A percentile compares a stretch with the other conserved stretches of the same genome.
Conservation (phyloP, 2,113 vertebrate species). For the Sapayoa aenigma region DNA sequence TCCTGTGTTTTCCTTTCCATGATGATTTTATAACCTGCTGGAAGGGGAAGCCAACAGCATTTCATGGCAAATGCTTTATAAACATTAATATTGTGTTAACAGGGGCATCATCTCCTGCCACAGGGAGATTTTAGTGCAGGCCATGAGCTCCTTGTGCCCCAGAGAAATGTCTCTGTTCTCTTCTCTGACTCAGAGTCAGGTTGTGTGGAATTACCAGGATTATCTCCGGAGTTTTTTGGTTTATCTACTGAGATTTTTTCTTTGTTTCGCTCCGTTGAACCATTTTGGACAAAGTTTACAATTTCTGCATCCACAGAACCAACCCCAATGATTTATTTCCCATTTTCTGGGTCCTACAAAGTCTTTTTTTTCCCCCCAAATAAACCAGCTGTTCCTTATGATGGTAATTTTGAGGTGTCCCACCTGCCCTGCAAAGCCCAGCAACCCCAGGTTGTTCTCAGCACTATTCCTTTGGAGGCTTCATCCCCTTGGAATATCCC, state of each 20-base stretch:
- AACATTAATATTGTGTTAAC: not conserved
- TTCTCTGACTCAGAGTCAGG: not conserved
- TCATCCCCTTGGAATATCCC: not conserved
- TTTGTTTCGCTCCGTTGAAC: not conserved
- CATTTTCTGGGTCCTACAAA: not conserved
- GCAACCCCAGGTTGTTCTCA: not conserved
- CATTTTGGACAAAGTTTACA: not conserved
- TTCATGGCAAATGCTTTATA: not conserved
- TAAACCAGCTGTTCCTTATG: not conserved
- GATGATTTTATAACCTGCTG: not conserved
- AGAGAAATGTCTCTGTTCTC: not conserved
- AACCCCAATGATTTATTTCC: fast-evolving
- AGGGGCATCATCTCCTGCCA: not conserved
- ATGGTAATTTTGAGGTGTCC: not conserved
- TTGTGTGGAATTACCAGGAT: not conserved
- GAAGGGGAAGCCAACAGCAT: not conserved
- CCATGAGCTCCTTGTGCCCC: not conserved
- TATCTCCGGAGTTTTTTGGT: not conserved
- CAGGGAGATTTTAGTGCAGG: not conserved
- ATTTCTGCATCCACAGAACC: not conserved
- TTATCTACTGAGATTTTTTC: not conserved
- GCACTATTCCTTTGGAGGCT: no score
- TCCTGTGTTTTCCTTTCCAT: constrained; percentile 3
- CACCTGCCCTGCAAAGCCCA: not conserved
- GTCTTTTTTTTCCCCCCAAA: not conserved